Evolutionary conservation across 1,140 invertebrate species (phyloP), one percentile per base, ranked within the genome.

Genomic region (Trichonephila clavata): DNA sequence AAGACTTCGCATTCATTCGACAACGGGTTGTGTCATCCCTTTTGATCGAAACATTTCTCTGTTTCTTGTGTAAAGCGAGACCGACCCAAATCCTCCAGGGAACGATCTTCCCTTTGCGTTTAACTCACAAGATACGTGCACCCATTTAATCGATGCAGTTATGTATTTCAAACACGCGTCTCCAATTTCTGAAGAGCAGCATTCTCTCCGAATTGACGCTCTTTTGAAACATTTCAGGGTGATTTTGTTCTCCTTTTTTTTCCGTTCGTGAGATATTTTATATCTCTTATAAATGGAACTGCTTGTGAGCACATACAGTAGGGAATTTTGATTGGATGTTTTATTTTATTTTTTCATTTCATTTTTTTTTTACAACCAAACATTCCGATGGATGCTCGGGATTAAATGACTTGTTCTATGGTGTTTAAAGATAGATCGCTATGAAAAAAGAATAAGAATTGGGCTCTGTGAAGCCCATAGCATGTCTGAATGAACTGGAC

Each of bases 161-260:
- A 89, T 89, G 65, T 89, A 89, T 89, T 89, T 89, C 87, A 89
- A 89, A 65, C 86, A 89, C 87, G 65, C 65, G 57, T 43, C 24
- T 71, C 63, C 87, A 89, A 89, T 89, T 89, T 89, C 65, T 39
- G 61, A 50, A 57, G 63, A 71, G 21, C 7, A 89, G 27, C 71
- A 39, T 32, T 57, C 32, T 24, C 43, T 24, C 39, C n/a, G 87
- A 89, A 71, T 89, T 71, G 65, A 71, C 43, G 65, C 39, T 71
- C 63, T 89, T 89, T 89, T 59, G 87, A 89, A 89, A 89, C 65
- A 71, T 89, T 89, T 71, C 68, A 7, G 39, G 61, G 16, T 39
- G 14, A 65, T 50, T 60, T 63, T 61, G 24, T 27, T 27, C n/a
- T 4, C 18, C 8, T 18, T 63, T 63, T 61, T 86, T 86, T 86